These are phyloP conservation scores for Hapalemur alaotrensis DNA, from an alignment of 2,797 vertebrate species.

Conservation along the genomic window DNA sequence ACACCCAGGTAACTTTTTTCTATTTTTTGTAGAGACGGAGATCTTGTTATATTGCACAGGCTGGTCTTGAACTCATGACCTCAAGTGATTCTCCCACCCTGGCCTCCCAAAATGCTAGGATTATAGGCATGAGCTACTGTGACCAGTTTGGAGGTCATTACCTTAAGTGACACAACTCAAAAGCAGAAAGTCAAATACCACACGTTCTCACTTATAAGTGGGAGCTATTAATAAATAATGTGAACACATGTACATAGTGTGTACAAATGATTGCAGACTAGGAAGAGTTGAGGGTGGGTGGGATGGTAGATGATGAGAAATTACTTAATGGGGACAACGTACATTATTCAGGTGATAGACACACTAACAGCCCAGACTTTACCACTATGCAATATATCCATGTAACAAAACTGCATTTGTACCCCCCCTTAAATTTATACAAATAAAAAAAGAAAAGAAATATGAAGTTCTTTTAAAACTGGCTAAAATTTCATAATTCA, in stretches of 20 bases:
- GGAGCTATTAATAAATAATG: neutral
- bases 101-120: neutral
- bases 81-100: neutral
- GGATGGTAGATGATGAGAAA: neutral
- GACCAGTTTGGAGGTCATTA: neutral
- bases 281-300: neutral
- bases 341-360: neutral
- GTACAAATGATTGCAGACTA: neutral
- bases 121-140: neutral
- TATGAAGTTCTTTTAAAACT: conserved; percentile 35
- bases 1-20: too few relatives aligned
- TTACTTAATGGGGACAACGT: neutral
- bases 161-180: neutral
- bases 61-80: neutral
- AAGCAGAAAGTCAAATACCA: neutral
- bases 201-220: neutral
- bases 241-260: neutral
- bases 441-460: neutral
- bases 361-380: neutral
- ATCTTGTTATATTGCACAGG: neutral
- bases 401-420: neutral
- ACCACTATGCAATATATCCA: neutral
- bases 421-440: neutral
- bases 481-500: neutral
- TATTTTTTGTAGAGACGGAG: neutral